These are phyloP conservation scores for Cyclura pinguis DNA, from an alignment of 2,797 vertebrate genomes.

Conservation along the genomic window DNA sequence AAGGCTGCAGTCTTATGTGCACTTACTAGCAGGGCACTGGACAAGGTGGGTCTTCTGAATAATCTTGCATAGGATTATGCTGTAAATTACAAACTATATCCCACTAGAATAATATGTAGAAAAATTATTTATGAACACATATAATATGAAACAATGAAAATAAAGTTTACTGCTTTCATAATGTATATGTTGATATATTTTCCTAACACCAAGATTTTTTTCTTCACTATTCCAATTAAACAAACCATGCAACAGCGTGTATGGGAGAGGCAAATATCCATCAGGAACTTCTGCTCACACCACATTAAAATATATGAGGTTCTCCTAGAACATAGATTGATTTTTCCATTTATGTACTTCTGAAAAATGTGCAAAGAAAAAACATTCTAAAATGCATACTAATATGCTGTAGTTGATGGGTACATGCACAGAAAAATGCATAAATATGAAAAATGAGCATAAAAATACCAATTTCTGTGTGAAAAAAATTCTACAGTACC, in stretches of 20 bases:
- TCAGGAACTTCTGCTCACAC: not conserved
- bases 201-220: not conserved
- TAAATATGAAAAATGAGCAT: not conserved
- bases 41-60: not conserved
- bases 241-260: not conserved
- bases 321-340: not conserved
- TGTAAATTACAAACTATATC: not conserved
- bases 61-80: not conserved
- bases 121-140: not conserved
- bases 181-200: not conserved
- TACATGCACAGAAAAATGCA: not conserved
- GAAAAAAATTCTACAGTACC: not conserved
- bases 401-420: not conserved
- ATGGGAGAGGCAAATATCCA: not conserved
- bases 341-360: not conserved
- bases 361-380: not conserved
- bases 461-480: not conserved
- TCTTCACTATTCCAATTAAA: not conserved
- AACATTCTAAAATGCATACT: not conserved
- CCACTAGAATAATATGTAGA: not conserved
- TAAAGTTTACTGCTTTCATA: not conserved
- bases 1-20: not conserved
- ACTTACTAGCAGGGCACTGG: not conserved
- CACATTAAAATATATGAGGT: not conserved
- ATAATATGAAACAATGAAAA: not conserved